These are phyloP conservation scores for Anastatus disparis DNA, from an alignment of 1,140 invertebrate species.

Conservation along the genomic window DNA sequence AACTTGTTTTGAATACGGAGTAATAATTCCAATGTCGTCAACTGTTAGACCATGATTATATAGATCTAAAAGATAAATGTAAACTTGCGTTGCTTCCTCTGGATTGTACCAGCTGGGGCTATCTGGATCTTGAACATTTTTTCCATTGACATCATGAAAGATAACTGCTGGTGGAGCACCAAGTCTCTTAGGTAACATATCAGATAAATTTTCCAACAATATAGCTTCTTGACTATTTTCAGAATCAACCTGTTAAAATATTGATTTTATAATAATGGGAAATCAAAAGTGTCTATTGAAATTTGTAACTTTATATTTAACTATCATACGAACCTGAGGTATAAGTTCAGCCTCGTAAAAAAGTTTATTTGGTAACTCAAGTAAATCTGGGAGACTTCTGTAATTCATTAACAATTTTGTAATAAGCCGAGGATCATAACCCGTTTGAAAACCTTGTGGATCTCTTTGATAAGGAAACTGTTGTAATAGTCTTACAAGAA, in stretches of 20 bases:
- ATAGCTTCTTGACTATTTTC: constrained; percentile 54
- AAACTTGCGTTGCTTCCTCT: constrained; percentile 81
- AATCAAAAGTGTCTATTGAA: background rate
- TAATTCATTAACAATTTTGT: constrained; percentile 82
- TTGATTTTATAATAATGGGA: background rate
- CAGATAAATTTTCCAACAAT: constrained; percentile 49
- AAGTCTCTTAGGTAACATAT: constrained; percentile 57
- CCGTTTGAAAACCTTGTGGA: constrained; percentile 65
- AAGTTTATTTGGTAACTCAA: constrained; percentile 79
- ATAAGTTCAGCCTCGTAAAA: constrained; percentile 85
- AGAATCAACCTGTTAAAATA: constrained; percentile 32
- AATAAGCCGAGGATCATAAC: constrained; percentile 76
- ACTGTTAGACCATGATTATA: constrained; percentile 73
- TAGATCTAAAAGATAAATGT: constrained; percentile 71
- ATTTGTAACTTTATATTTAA: background rate
- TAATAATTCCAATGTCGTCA: constrained; percentile 90
- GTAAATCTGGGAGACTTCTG: constrained; percentile 81
- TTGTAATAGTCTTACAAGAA: constrained; percentile 76
- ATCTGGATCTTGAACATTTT: constrained; percentile 77
- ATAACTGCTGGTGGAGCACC: constrained; percentile 70
- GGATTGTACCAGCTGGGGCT: constrained; percentile 91
- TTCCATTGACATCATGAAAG: constrained; percentile 85
- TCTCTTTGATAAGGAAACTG: constrained; percentile 76
- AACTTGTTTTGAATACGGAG: constrained; percentile 89
- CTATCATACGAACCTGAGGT: constrained; percentile 61